Conservation (phyloP, 2,113 vertebrate species). For the Jacana jacana region DNA sequence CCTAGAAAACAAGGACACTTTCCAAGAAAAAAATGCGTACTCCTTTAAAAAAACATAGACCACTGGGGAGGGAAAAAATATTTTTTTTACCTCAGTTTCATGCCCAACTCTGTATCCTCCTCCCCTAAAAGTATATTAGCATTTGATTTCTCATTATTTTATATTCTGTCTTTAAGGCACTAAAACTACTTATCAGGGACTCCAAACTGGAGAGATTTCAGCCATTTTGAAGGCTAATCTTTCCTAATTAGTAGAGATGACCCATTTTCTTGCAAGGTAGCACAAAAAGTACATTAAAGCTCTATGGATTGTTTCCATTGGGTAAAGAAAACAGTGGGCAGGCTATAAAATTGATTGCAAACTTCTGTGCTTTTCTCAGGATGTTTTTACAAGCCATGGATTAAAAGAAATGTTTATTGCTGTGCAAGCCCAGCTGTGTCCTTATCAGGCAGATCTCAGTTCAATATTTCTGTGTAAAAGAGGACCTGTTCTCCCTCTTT, state of each 20-base stretch:
- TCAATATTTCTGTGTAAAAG: slow-evolving; percentile 26
- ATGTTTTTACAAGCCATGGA: slow-evolving; percentile 50
- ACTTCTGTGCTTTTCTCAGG: slow-evolving; percentile 51
- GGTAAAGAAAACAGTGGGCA: slow-evolving; percentile 29
- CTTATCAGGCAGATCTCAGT: slow-evolving; percentile 59
- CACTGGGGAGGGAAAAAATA: neutral
- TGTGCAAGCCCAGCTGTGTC: slow-evolving; percentile 42
- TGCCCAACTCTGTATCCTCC: neutral
- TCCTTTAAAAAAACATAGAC: neutral
- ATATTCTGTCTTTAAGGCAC: neutral
- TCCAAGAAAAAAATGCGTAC: neutral
- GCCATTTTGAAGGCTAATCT: neutral
- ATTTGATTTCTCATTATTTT: neutral
- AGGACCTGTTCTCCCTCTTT: slow-evolving; percentile 37
- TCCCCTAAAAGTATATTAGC: neutral
- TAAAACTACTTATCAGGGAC: neutral
- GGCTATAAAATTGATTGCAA: slow-evolving; percentile 40
- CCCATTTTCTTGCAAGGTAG: neutral
- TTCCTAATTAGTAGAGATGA: neutral
- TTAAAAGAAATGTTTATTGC: slow-evolving; percentile 59
- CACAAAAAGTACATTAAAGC: slow-evolving; percentile 30
- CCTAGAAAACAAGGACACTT: neutral
- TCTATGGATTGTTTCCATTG: slow-evolving; percentile 14
- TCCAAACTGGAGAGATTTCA: neutral
- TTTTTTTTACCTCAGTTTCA: neutral